These are phyloP conservation scores for Craterocephalus amniculus DNA, from an alignment of 2,797 vertebrate genomes.

Conservation along the genomic window DNA sequence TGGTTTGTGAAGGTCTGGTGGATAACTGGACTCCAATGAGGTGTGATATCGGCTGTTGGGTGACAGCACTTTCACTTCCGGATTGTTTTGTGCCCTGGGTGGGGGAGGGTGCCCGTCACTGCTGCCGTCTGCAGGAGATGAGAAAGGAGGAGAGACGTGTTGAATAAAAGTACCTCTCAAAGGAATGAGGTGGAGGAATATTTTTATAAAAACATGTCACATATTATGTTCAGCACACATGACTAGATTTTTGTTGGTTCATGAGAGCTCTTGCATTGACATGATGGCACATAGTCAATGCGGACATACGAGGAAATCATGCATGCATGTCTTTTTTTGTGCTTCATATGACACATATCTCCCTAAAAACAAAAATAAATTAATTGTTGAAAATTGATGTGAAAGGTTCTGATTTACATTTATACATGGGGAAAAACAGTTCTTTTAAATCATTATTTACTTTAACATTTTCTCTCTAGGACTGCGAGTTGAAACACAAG, in stretches of 20 bases:
- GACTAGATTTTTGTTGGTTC: conserved; percentile 33
- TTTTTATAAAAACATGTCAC: conserved; percentile 7
- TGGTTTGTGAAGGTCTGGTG: conserved; percentile 96
- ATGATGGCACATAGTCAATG: conserved; percentile 55
- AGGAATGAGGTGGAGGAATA: neutral
- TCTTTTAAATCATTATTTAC: conserved; percentile 47
- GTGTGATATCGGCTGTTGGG: conserved; percentile 89
- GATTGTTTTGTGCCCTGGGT: conserved; percentile 95
- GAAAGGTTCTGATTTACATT: conserved; percentile 23
- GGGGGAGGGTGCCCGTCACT: conserved; percentile 95
- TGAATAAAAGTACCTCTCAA: conserved; percentile 21
- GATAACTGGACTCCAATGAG: conserved; percentile 94
- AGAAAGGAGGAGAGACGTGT: conserved; percentile 26
- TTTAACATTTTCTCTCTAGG: conserved; percentile 30
- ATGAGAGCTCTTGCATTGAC: conserved; percentile 53
- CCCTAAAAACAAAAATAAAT: conserved; percentile 23
- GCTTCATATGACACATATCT: conserved; percentile 12
- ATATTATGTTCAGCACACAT: conserved; percentile 36
- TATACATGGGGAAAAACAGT: conserved; percentile 30
- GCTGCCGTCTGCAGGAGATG: conserved; percentile 91
- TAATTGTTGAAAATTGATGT: conserved; percentile 14
- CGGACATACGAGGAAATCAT: conserved; percentile 70
- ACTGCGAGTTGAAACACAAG: conserved; percentile 64
- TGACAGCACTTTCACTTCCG: conserved; percentile 92
- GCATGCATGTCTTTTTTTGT: conserved; percentile 52